Conservation (phyloP, 2,888 invertebrate genomes). For the Frankliniella intonsa region DNA sequence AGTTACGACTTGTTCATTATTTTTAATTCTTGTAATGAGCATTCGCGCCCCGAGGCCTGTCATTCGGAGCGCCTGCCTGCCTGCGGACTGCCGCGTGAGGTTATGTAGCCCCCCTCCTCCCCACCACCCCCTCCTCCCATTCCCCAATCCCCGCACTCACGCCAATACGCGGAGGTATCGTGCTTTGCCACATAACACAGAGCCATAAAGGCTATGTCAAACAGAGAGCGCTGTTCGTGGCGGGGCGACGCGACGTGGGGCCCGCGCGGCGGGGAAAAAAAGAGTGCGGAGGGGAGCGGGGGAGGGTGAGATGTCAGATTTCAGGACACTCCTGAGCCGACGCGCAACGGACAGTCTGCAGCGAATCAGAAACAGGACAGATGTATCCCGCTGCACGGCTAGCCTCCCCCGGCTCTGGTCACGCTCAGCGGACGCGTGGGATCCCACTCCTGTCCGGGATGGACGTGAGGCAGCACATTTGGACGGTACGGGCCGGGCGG, state of each 20-base stretch:
- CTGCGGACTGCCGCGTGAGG: no score
- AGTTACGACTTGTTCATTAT: neutral
- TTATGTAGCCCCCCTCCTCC: no score
- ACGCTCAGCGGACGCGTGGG: neutral
- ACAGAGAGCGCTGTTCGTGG: slow-evolving; percentile 14
- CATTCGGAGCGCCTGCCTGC: neutral
- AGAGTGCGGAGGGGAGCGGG: neutral
- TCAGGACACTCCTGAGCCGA: neutral
- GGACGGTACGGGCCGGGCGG: slow-evolving; percentile 4
- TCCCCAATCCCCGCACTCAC: neutral
- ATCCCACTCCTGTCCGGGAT: slow-evolving; percentile 41
- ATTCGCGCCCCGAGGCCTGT: neutral
- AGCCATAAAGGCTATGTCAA: neutral
- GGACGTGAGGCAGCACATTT: slow-evolving; percentile 39
- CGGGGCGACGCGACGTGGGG: slow-evolving; percentile 27
- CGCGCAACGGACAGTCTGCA: neutral
- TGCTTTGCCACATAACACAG: slow-evolving; percentile 35
- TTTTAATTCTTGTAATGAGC: neutral
- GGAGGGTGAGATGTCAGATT: neutral
- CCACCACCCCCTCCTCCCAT: neutral
- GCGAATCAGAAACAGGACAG: neutral
- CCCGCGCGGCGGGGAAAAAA: slow-evolving; percentile 20
- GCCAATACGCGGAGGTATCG: slow-evolving; percentile 35
- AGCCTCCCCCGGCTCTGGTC: neutral
- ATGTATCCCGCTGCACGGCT: neutral